Base-by-base conservation (phyloP, 2,113 vertebrate species). In the Xiphophorus hellerii region DNA sequence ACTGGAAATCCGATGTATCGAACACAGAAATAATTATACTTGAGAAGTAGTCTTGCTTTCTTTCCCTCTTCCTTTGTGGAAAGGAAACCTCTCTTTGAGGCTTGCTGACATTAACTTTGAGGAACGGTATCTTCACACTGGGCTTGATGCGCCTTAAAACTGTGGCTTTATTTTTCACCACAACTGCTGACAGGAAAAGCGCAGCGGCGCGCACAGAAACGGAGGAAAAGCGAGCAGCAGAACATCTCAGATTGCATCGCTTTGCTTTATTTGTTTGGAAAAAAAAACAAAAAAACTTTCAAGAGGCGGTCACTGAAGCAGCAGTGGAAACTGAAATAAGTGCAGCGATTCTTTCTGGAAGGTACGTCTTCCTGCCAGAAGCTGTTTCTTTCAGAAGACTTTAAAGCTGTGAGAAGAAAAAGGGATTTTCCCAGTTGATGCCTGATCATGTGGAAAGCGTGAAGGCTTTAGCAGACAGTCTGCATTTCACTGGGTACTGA, bases 1-100 rank as follows among this genome's bases (percentile, higher is more conserved):
- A 80, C 92, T 81, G 86, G 87, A 91, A 87, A 94, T 91, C 92
- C 92, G 93, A 91, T 92, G 14, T 28, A 29, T 29, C 14, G 74
- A 96, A 94, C 90, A 87, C 91, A 91, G 15, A 48, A 48, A 48
- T 48, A 48, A 17, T 17, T 8, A 3, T n/a, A 54, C 51, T 54
- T 25, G 22, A 54, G 20, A 25, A 54, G 25, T 9, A n/a, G 15
- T 54, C 13, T 93, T 93, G 6, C 44, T 90, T 89, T 87, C 77
- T 74, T 61, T 74, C 85, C 64, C 51, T 62, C 66, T 4, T 33
- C 2, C 12, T 10, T 44, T 48, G 1, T 48, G 69, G 30, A 27
- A n/a, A 31, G 11, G 27, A 27, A 64, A 42, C 15, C 64, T 33
- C 48, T 22, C 71, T 77, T 33, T 0, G 25, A 60, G 61, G 30